Percentiles rank a stretch among this genome's conserved stretches.
phyloP scores from a whole-genome alignment of 2,797 vertebrate genomes.

The Xyrichtys novacula region DNA sequence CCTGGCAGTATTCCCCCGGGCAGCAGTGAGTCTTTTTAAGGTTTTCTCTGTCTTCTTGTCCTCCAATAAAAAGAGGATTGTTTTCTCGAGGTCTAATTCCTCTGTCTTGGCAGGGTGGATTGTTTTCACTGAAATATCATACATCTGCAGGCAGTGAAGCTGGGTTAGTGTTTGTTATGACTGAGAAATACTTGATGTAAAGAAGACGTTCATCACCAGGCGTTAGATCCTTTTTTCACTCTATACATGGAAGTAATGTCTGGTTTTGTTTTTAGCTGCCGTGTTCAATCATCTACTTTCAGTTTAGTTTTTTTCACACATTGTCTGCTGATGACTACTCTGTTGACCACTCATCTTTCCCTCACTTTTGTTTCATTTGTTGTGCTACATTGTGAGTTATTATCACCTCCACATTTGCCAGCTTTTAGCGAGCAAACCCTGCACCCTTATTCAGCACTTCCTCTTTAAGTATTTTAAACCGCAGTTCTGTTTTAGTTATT shows the following conservation, averaged over 20 bases:
- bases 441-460: no score
- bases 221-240: neutral
- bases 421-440: no score
- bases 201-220: neutral
- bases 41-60: neutral
- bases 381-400: no score
- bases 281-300: neutral
- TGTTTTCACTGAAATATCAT: conserved; percentile 19
- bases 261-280: neutral
- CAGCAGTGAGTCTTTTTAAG: conserved; percentile 8
- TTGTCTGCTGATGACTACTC: no score
- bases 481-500: no score
- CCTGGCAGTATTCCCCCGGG: conserved; percentile 28
- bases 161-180: conserved; percentile 19
- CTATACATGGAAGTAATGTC: neutral
- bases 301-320: neutral
- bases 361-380: no score
- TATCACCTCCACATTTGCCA: no score
- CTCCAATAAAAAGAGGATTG: conserved; percentile 10
- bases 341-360: no score
- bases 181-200: neutral
- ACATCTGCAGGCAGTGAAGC: neutral
- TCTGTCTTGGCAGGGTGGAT: conserved; percentile 18
- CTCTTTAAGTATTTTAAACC: no score
- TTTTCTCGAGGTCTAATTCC: conserved; percentile 14